A percentile compares a stretch with the other conserved stretches of the same genome.
These are phyloP conservation scores for Cephalopterus ornatus DNA, from an alignment of 2,113 vertebrate species.

Conservation along the genomic window DNA sequence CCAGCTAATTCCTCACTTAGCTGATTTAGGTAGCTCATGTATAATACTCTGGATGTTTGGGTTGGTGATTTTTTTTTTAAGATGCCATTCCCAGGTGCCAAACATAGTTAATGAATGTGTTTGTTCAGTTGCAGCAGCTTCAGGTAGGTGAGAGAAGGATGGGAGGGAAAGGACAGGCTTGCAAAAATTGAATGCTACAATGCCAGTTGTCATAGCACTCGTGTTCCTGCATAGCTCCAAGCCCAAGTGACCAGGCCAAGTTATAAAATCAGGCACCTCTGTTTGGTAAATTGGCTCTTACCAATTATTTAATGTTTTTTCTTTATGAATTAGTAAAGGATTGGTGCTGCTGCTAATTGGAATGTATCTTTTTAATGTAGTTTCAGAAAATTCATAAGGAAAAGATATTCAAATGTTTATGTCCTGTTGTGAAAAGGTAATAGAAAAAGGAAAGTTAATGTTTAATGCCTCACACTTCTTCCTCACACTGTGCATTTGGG, in stretches of 20 bases:
- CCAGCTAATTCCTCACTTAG: neutral
- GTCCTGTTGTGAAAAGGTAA: neutral
- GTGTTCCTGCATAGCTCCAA: neutral
- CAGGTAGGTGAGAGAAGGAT: neutral
- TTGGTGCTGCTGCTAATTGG: neutral
- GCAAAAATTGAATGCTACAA: neutral
- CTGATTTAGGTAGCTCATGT: neutral
- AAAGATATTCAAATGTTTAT: neutral
- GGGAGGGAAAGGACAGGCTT: neutral
- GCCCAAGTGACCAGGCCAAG: neutral
- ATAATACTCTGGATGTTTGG: neutral
- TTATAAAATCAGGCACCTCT: neutral
- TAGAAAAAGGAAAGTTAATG: neutral
- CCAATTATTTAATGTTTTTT: neutral
- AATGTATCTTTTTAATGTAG: neutral
- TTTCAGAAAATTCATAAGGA: neutral
- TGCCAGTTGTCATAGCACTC: neutral
- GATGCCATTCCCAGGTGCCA: neutral
- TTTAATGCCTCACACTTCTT: neutral
- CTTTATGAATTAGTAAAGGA: neutral
- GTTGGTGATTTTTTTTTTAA: neutral
- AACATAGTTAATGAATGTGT: neutral
- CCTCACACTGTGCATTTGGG: fast-evolving
- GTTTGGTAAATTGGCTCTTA: neutral
- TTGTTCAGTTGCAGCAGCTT: neutral